Base-by-base conservation (phyloP, 2,113 vertebrate species). In the Cyanistes caeruleus region DNA sequence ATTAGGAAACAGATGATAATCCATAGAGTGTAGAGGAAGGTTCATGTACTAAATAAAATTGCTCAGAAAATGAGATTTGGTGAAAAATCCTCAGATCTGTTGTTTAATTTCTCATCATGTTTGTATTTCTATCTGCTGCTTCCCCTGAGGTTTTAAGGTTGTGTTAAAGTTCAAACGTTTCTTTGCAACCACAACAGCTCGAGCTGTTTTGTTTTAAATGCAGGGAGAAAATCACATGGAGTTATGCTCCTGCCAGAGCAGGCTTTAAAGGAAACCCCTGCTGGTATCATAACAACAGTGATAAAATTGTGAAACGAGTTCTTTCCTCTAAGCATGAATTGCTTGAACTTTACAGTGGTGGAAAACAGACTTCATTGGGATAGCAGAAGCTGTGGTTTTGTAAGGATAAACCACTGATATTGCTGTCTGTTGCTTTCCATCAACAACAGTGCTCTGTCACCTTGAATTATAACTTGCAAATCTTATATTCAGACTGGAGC, bases 91-190 rank as follows among this genome's bases (percentile, higher is more conserved):
- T 86, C 64, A 95, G 76, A 93, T 96, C 94, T 91, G 73, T 84
- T 91, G 80, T 72, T 92, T 96, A 94, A 86, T 95, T 96, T 94
- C 94, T 84, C 87, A 79, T 95, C 60, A 5, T 94, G 81, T 93
- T 93, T 94, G 87, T 69, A 62, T 92, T 97, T 95, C 22, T 95
- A 87, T 85, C 95, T 89, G 41, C 81, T 0, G 8, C 86, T 56
- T 94, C 37, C 83, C 90, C 56, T 75, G 79, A 86, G 90, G 88
- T 84, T 53, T 79, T 53, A 24, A 68, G 88, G 80, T 84, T 70
- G 51, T 35, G 16, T 74, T 92, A 48, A 79, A 92, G 77, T 96
- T 91, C 90, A 88, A 84, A 87, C 2, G 5, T 94, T 93, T 93
- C 79, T 74, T 37, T 84, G 63, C 76, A 96, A 74, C 93, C 82